Evolutionary conservation across 2,888 invertebrate genomes (phyloP), one percentile per base, ranked within the genome.

Genomic region (Thymelicus acteon): DNA sequence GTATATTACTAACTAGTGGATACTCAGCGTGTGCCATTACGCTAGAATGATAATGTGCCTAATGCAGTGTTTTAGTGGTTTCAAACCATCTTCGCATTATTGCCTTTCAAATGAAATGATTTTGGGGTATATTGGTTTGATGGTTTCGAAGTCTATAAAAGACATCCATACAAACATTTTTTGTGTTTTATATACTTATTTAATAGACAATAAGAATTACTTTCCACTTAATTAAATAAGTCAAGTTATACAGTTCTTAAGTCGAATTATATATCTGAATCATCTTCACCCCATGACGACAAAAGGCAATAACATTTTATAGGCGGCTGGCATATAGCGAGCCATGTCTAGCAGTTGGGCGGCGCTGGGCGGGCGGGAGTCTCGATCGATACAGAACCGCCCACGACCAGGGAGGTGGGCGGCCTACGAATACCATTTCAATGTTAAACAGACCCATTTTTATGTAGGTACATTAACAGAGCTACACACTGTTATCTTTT

Each of bases 281-380:
- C 52, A 62, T 82, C 85, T 63, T 69, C 60, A 63, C 84, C 79
- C 86, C 84, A 86, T 85, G 85, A 83, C 80, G 80, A 84, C 83
- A 87, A 87, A 86, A 85, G 84, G 85, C 80, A 90, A 90, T 90
- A 90, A 87, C 84, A 83, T 87, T 90, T 90, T 89, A 91, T 89
- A 86, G 87, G 80, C 84, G 78, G 82, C 80, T 83, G 80, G 81
- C 82, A 84, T 82, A 86, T 85, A 84, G 81, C 81, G 78, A 77
- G 67, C 69, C 57, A 54, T 58, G 82, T 79, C 78, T 79, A 82
- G 81, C 82, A 83, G 79, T 75, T 81, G 87, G 90, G 87, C 86
- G 86, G 84, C 79, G 74, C 73, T 77, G 86, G 89, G 88, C 85
- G 88, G 89, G 86, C 85, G 82, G 82, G 80, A 68, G 67, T 37